phyloP scores from a whole-genome alignment of 2,113 vertebrate genomes.

The Hystrix brachyura region DNA sequence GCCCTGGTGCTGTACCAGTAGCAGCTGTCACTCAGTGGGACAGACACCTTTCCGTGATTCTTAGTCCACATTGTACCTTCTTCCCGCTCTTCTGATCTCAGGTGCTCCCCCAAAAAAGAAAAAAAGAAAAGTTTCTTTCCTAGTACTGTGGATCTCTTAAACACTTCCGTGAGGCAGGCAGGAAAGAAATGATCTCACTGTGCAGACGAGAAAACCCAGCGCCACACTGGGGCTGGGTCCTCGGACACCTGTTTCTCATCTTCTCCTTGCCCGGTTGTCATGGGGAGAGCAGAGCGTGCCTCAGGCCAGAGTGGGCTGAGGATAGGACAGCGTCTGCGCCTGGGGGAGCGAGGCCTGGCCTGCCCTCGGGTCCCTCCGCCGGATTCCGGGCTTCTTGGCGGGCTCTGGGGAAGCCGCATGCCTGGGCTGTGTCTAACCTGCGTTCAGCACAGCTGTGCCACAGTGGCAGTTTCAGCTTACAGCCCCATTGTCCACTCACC shows the following conservation, averaged over 20 bases:
- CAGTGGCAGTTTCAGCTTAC: slow-evolving; percentile 57
- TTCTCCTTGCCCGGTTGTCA: background rate
- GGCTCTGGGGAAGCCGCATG: background rate
- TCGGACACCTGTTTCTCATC: background rate
- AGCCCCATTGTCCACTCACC: slow-evolving; percentile 47
- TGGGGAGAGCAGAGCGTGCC: background rate
- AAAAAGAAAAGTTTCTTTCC: background rate
- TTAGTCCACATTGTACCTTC: background rate
- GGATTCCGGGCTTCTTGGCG: background rate
- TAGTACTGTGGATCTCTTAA: background rate
- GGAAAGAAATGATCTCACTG: background rate
- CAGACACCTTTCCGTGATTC: slow-evolving; percentile 38
- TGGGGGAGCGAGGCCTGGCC: background rate
- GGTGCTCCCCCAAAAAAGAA: background rate
- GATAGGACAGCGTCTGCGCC: background rate
- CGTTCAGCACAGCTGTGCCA: background rate
- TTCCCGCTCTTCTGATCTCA: background rate
- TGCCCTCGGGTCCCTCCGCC: background rate
- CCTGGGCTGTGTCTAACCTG: background rate
- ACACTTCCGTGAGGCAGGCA: background rate
- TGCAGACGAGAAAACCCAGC: background rate
- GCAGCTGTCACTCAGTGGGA: slow-evolving; percentile 51
- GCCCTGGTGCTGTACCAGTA: slow-evolving; percentile 56
- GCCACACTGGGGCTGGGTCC: background rate
- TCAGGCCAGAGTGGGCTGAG: background rate